phyloP scores from a whole-genome alignment of 2,888 invertebrate species.

The Conomelus anceps region DNA sequence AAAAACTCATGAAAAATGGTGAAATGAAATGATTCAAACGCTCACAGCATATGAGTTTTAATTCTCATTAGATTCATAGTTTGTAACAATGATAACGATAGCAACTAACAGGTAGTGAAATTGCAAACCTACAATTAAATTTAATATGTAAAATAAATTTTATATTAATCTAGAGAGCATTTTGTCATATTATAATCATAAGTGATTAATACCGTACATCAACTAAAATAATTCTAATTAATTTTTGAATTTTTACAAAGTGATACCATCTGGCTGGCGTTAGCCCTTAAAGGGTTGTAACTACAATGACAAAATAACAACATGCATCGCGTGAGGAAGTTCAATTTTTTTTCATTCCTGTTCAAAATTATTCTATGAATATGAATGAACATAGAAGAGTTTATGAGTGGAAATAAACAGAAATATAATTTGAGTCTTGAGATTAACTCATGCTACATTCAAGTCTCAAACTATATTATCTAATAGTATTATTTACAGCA shows the following conservation, averaged over 20 bases:
- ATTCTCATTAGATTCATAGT: too few species aligned
- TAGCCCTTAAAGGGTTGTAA: too few species aligned
- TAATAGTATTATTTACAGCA: too few species aligned
- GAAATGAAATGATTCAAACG: neutral
- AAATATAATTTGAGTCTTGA: too few species aligned
- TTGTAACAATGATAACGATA: neutral
- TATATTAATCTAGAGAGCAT: neutral
- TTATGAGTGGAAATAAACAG: too few species aligned
- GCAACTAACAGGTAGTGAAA: neutral
- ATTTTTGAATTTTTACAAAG: neutral
- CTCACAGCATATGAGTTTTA: neutral
- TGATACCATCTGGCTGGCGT: too few species aligned
- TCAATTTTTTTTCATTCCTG: too few species aligned
- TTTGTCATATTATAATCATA: neutral
- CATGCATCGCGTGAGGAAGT: too few species aligned
- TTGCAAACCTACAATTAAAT: neutral
- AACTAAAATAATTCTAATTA: neutral
- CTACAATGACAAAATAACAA: too few species aligned
- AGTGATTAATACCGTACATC: neutral
- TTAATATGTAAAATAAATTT: neutral
- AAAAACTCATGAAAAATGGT: too few species aligned
- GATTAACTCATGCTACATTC: too few species aligned
- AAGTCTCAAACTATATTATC: neutral
- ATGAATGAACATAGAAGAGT: neutral
- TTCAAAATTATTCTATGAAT: neutral